Conservation (phyloP, 1,140 invertebrate genomes). For the Tetramorium alpestre region DNA sequence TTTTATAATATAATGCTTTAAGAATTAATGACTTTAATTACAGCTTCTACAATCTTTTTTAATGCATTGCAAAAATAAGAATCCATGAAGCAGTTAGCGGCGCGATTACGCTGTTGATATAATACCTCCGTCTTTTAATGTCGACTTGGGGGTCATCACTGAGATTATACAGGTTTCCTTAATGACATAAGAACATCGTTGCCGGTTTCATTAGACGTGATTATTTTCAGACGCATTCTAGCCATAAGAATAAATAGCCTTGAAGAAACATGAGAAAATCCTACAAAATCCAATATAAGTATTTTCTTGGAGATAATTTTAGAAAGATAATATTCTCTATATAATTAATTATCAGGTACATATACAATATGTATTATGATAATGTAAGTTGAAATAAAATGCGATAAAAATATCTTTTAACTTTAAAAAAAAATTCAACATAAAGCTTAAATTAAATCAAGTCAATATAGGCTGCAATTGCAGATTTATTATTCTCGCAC, state of each 20-base stretch:
- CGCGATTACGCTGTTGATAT: slow-evolving; percentile 12
- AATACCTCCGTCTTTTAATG: slow-evolving; percentile 25
- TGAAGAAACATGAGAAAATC: background rate
- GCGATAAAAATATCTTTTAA: background rate
- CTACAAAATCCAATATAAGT: background rate
- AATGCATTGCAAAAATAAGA: background rate
- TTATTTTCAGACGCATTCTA: background rate
- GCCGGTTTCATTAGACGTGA: slow-evolving; percentile 17
- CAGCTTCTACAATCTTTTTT: background rate
- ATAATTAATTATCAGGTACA: too few species aligned
- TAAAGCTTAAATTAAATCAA: background rate
- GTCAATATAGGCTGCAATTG: background rate
- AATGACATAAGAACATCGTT: slow-evolving; percentile 30
- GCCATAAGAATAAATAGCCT: background rate
- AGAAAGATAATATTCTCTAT: background rate
- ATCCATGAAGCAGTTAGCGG: background rate
- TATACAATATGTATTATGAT: background rate
- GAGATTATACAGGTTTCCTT: slow-evolving; percentile 13
- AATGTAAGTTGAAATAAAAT: background rate
- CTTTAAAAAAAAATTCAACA: background rate
- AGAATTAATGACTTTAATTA: slow-evolving; percentile 14
- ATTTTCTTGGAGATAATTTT: background rate
- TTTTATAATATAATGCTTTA: background rate
- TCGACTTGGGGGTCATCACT: background rate
- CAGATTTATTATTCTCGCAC: background rate